Percentiles rank a stretch among this genome's conserved stretches.
Conservation (phyloP, 2,113 vertebrate species). For the Nestor notabilis region DNA sequence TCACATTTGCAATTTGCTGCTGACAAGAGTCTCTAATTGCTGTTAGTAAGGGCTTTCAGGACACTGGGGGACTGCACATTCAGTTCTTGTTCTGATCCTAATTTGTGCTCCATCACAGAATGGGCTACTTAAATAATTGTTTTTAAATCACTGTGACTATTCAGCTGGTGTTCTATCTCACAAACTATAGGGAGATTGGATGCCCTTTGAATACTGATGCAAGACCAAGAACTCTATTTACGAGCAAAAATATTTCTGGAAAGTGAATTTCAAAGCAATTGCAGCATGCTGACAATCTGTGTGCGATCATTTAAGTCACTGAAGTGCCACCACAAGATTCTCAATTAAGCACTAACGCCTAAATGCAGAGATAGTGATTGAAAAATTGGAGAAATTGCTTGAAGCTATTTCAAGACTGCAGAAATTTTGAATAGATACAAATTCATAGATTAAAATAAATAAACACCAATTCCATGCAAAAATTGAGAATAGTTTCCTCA, state of each 20-base stretch:
- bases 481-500: not conserved
- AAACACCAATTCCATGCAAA: not conserved
- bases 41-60: not conserved
- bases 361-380: not conserved
- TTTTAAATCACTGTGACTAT: not conserved
- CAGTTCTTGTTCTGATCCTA: not conserved
- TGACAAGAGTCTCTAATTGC: not conserved
- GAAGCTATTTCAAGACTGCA: not conserved
- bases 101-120: not conserved
- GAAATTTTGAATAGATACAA: not conserved
- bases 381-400: not conserved
- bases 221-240: not conserved
- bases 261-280: not conserved
- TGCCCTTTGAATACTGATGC: not conserved
- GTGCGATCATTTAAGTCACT: not conserved
- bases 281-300: not conserved
- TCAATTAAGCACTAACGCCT: not conserved
- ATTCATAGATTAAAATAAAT: not conserved
- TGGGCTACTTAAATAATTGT: not conserved
- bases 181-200: not conserved
- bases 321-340: not conserved
- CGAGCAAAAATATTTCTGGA: not conserved
- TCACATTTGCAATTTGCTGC: slow-evolving; percentile 16
- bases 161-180: not conserved
- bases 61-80: not conserved